Evolutionary conservation across 2,888 invertebrate species (phyloP).

Genomic region (Caenorhabditis drosophilae): DNA sequence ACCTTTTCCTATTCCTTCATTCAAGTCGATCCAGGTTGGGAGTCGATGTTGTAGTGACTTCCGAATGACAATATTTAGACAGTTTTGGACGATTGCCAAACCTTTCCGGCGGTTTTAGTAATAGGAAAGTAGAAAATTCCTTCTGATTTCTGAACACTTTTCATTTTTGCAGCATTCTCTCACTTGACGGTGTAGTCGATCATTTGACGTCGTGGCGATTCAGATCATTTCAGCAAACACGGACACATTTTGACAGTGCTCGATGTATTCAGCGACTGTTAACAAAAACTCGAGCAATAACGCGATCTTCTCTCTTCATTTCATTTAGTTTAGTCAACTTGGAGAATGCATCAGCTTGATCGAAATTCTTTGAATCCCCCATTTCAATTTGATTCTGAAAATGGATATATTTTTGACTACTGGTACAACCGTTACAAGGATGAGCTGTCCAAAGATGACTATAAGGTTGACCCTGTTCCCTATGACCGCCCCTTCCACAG

Average conservation of each 20-base stretch:
- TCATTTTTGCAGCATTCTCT: constrained; percentile 1
- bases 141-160: constrained; percentile 1
- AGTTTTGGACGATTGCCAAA: constrained; percentile 9
- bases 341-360: constrained; percentile 68
- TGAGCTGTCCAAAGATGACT: no score
- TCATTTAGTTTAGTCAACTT: constrained; percentile 30
- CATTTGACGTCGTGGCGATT: constrained; percentile 1
- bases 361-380: constrained; percentile 56
- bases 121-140: not conserved
- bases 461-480: no score
- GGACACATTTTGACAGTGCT: not conserved
- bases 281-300: constrained; percentile 14
- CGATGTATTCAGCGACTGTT: not conserved
- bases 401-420: no score
- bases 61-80: constrained; percentile 53
- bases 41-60: constrained; percentile 32
- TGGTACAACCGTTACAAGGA: no score
- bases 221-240: constrained; percentile 6
- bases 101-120: not conserved
- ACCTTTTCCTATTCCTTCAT: no score
- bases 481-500: no score
- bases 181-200: constrained; percentile 6
- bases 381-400: constrained; percentile 66
- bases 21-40: constrained; percentile 57
- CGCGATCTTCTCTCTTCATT: constrained; percentile 23